Evolutionary conservation across 2,113 vertebrate genomes (phyloP).

Genomic region (Trichomycterus rosablanca): DNA sequence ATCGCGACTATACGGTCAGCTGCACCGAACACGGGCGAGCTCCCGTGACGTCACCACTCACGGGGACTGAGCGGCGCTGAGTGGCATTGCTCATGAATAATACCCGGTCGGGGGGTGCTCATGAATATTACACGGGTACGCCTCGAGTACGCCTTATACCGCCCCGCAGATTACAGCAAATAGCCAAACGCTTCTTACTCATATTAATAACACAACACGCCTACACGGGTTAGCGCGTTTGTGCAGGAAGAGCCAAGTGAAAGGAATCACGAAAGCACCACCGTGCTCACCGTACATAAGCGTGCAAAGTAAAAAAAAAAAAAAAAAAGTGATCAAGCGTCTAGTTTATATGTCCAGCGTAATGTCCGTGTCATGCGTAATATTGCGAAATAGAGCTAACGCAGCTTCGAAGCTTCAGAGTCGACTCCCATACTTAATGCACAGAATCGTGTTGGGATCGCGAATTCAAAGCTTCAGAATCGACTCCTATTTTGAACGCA

Average conservation of each 20-base stretch:
- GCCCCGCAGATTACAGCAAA: slow-evolving; percentile 24
- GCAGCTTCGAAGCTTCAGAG: no score
- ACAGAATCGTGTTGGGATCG: no score
- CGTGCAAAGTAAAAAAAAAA: no score
- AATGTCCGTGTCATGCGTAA: no score
- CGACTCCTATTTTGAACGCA: no score
- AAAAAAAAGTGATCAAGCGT: no score
- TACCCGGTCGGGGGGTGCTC: slow-evolving; percentile 49
- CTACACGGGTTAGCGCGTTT: slow-evolving; percentile 19
- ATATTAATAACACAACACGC: slow-evolving; percentile 4
- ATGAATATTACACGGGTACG: slow-evolving; percentile 49
- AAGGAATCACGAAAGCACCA: neutral
- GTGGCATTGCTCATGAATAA: slow-evolving; percentile 42
- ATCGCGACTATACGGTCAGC: slow-evolving; percentile 61
- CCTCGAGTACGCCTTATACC: neutral
- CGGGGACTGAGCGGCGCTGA: slow-evolving; percentile 57
- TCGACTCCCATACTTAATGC: no score
- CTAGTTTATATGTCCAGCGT: no score
- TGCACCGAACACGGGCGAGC: slow-evolving; percentile 75
- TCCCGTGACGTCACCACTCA: slow-evolving; percentile 70
- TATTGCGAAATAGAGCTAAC: no score
- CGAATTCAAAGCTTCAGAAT: no score
- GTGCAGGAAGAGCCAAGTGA: slow-evolving; percentile 20
- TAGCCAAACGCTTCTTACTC: slow-evolving; percentile 2
- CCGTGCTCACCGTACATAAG: no score